Conservation (phyloP, 2,113 vertebrate species). For the Grus americana region DNA sequence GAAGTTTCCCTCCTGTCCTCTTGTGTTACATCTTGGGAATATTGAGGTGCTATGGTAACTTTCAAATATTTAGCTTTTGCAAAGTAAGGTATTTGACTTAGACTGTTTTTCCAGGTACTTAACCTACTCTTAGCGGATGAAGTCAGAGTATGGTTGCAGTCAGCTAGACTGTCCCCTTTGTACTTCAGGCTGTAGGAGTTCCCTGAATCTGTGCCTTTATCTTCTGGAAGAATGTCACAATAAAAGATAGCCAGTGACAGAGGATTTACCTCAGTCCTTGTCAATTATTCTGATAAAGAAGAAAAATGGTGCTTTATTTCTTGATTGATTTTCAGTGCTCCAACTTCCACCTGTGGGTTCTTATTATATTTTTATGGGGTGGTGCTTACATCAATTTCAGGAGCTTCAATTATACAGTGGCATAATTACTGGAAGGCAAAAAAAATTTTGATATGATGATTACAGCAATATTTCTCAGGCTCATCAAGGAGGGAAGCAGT, state of each 20-base stretch:
- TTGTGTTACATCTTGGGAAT: conserved; percentile 63
- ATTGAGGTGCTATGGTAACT: conserved; percentile 66
- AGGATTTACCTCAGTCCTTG: background rate
- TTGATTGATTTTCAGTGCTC: conserved; percentile 2
- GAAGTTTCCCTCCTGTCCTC: conserved; percentile 50
- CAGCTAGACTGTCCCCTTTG: background rate
- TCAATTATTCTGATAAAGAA: conserved; percentile 22
- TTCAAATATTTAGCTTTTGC: conserved; percentile 67
- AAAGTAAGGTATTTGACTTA: conserved; percentile 64
- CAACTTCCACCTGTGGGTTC: background rate
- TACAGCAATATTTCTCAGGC: background rate
- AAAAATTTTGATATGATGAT: conserved; percentile 7
- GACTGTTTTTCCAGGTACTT: conserved; percentile 66
- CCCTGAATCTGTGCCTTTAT: background rate
- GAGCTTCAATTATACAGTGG: conserved; percentile 3
- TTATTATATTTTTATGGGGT: background rate
- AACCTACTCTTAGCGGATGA: conserved; percentile 25
- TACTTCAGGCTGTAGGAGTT: background rate
- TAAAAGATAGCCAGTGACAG: background rate
- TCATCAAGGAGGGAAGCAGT: background rate
- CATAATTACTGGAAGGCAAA: conserved; percentile 46
- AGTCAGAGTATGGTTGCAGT: background rate
- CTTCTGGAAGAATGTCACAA: background rate
- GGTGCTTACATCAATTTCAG: conserved; percentile 19
- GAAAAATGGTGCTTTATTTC: background rate